Base-by-base conservation (phyloP, 2,797 vertebrate species). In the Parauchenoglanis punctatus region DNA sequence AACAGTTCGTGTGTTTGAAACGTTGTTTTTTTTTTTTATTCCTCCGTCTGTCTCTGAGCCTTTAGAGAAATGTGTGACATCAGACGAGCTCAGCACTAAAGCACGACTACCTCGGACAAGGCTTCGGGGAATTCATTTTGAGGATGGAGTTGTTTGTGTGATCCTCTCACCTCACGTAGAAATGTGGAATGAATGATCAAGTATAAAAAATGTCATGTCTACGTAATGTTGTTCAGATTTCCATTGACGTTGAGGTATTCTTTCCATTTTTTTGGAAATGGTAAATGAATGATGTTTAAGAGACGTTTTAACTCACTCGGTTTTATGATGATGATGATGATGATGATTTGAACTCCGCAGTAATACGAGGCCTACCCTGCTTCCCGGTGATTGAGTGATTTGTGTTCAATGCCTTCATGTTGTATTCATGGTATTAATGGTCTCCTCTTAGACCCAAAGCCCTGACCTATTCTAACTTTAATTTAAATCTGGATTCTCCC, bases 401-500 rank as follows among this genome's bases (percentile, higher is more conserved):
- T 46, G 35, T n/a, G 25, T 23, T n/a, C 18, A 63, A 80, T 59
- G 56, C 54, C 56, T 80, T 80, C 10, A 1, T 59, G 28, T 80
- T 44, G 25, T 49, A 11, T 65, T 28, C 3, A 54, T 15, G 10
- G 11, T 40, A 40, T 40, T 40, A 68, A 81, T 25, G 73, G 67
- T 86, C 86, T 86, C 76, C 86, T 86, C 78, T 86, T 88, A 89
- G 86, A 89, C 72, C 89, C 91, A 90, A 90, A 90, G 86, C 89
- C 83, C 72, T 87, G 68, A 90, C 63, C 80, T 44, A 58, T 58
- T 81, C 85, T 75, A 78, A 85, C 88, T 83, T 61, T 76, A 58
- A 84, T 83, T 85, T 86, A 80, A 88, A 87, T 81, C 92, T 92
- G 92, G 92, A 92, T 88, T 88, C 94, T 93, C 92, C 94, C 95